phyloP scores from a whole-genome alignment of 2,888 invertebrate genomes.

The Myopa testacea region DNA sequence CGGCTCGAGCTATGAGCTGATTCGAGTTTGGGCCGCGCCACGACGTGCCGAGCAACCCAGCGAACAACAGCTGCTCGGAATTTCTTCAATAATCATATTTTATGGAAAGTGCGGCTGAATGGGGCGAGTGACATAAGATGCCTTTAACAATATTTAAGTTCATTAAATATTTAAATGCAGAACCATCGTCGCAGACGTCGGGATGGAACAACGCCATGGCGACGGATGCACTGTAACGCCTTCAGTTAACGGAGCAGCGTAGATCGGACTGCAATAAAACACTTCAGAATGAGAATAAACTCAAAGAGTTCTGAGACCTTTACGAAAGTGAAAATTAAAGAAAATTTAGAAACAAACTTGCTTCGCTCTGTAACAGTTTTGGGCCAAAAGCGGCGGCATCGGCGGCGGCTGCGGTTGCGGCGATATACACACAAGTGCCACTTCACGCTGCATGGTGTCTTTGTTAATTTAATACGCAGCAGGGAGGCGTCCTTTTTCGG shows the following conservation, averaged over 20 bases:
- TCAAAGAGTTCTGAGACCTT: not conserved
- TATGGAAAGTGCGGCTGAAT: conserved; percentile 38
- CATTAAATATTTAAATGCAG: conserved; percentile 47
- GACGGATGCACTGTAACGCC: conserved; percentile 21
- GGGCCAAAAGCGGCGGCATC: conserved; percentile 1
- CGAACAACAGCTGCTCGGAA: not conserved
- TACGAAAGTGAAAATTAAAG: conserved; percentile 41
- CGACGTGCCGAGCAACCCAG: conserved; percentile 2
- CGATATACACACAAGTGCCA: conserved; percentile 50
- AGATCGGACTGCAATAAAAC: conserved; percentile 25
- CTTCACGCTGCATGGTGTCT: conserved; percentile 54
- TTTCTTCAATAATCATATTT: conserved; percentile 37
- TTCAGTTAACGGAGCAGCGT: not conserved
- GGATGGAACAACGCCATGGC: not conserved
- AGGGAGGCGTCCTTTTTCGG: conserved; percentile 36
- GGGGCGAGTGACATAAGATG: conserved; percentile 44
- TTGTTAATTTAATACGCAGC: conserved; percentile 55
- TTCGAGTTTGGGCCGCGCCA: not conserved
- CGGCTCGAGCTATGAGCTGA: not conserved
- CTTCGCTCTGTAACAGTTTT: too few relatives aligned
- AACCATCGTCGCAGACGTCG: not conserved
- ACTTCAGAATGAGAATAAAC: not conserved
- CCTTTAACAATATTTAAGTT: conserved; percentile 47
- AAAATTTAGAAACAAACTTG: conserved; percentile 47
- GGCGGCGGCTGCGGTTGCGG: not conserved